phyloP scores from a whole-genome alignment of 2,888 invertebrate genomes.

The Melanophora roralis region DNA sequence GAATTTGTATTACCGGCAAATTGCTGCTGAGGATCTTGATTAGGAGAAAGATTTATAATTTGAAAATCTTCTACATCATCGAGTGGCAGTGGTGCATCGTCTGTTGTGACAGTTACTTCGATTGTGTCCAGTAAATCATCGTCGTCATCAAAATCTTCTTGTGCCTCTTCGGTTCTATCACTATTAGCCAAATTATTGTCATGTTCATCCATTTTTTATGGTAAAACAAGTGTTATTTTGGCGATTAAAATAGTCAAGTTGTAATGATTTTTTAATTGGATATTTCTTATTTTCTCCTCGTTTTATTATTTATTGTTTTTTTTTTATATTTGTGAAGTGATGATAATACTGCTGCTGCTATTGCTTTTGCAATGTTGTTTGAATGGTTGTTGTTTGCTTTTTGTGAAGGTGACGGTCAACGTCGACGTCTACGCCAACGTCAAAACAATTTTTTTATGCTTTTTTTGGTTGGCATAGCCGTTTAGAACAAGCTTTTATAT shows the following conservation, averaged over 20 bases:
- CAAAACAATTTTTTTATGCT: constrained; percentile 24
- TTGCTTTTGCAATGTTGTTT: constrained; percentile 8
- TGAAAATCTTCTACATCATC: constrained; percentile 43
- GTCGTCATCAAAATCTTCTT: constrained; percentile 42
- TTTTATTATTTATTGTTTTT: constrained; percentile 3
- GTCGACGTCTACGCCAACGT: constrained; percentile 47
- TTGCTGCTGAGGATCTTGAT: constrained; percentile 13
- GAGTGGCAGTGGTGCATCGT: constrained; percentile 44
- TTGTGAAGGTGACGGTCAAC: constrained; percentile 51
- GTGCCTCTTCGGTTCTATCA: constrained; percentile 15
- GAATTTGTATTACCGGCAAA: not conserved
- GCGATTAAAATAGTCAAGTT: constrained; percentile 9
- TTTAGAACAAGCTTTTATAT: constrained; percentile 49
- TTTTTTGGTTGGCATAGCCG: constrained; percentile 20
- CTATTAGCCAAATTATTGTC: constrained; percentile 70
- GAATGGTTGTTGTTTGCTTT: constrained; percentile 14
- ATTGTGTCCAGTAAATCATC: constrained; percentile 55
- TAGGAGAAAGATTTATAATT: constrained; percentile 31
- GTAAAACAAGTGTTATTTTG: not conserved
- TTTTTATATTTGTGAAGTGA: not conserved
- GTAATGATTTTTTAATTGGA: constrained; percentile 25
- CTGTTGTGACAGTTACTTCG: constrained; percentile 52
- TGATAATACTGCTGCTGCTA: constrained; percentile 39
- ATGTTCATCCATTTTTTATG: constrained; percentile 72
- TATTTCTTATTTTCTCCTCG: not conserved